Base-by-base conservation (phyloP, 2,888 invertebrate species). In the Glyphotaelius pellucidus region DNA sequence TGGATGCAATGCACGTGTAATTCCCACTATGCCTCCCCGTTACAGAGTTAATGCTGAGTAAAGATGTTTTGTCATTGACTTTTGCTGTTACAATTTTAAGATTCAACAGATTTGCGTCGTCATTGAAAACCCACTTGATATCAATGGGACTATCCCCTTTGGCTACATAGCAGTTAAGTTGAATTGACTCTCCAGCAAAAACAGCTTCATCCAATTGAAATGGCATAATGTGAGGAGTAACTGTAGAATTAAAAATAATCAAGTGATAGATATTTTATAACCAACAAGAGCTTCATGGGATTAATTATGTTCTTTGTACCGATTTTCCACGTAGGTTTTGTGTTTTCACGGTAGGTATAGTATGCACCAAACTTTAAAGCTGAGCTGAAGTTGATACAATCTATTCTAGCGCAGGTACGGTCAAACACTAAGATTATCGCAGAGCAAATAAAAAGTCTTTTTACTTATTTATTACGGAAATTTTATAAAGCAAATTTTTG, bases 1-100 rank as follows among this genome's bases (percentile, higher is more conserved):
- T 98, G 92, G 96, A 96, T 30, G 98, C 98, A 93, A 96, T 96
- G 94, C 98, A 98, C 19, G 97, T 97, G 94, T 98, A 98, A 95
- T 97, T 97, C 93, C 98, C 98, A 94, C 97, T 97, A 94, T 98
- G 97, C 42, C 96, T 95, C 89, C 97, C 97, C 94, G 96, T 96
- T 85, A 97, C 97, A 91, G 96, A 96, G 93, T 97, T 97, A 94
- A 98, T 97, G 94, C 97, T 97, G 93, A 98, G 95, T 93, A 97
- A 96, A 94, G 97, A 97, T 91, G 97, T 97, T 90, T 97, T 97
- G 94, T 97, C 97, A 93, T 97, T 97, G 93, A 97, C 95, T 94
- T 96, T 96, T 94, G 97, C 95, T 31, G 90, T 91, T 15, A 85
- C 80, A 14, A 95, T 95, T 93, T 95, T 95, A 92, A 95, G 94